phyloP scores from a whole-genome alignment of 2,113 vertebrate genomes.

The Geococcyx californianus region DNA sequence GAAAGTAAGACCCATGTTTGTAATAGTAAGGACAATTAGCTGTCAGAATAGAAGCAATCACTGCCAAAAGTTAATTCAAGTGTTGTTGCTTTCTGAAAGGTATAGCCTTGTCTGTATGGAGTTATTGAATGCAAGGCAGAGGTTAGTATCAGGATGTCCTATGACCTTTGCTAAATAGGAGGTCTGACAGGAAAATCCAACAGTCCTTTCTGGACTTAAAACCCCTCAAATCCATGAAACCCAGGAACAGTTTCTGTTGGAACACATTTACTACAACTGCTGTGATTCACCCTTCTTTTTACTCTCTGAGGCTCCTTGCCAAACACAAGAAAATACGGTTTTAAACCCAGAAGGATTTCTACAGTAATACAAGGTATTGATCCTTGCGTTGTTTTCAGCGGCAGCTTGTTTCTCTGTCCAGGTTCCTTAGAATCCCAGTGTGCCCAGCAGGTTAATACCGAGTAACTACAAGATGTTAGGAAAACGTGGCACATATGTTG shows the following conservation, averaged over 20 bases:
- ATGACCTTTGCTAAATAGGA: neutral
- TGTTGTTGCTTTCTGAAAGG: neutral
- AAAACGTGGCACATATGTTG: slow-evolving; percentile 20
- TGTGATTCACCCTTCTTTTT: slow-evolving; percentile 64
- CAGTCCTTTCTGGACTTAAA: slow-evolving; percentile 3
- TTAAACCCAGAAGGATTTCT: slow-evolving; percentile 76
- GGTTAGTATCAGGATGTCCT: neutral
- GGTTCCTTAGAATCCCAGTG: slow-evolving; percentile 49
- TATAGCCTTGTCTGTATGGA: neutral
- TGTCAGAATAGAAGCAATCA: neutral
- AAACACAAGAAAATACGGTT: slow-evolving; percentile 75
- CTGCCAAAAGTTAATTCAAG: neutral
- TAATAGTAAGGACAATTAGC: neutral
- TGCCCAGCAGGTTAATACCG: slow-evolving; percentile 67
- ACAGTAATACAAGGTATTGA: slow-evolving; percentile 73
- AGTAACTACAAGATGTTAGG: slow-evolving; percentile 51
- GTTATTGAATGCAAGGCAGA: neutral
- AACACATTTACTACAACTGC: slow-evolving; percentile 50
- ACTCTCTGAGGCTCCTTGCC: slow-evolving; percentile 59
- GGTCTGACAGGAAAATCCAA: neutral
- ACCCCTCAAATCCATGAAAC: neutral
- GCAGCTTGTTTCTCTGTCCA: slow-evolving; percentile 54
- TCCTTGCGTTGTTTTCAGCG: slow-evolving; percentile 45
- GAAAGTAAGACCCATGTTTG: neutral
- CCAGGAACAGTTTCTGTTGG: slow-evolving; percentile 14